Percentiles rank a stretch among this genome's conserved stretches.
Evolutionary conservation across 2,888 invertebrate species (phyloP).

Genomic region (Oxyteleia sp.): DNA sequence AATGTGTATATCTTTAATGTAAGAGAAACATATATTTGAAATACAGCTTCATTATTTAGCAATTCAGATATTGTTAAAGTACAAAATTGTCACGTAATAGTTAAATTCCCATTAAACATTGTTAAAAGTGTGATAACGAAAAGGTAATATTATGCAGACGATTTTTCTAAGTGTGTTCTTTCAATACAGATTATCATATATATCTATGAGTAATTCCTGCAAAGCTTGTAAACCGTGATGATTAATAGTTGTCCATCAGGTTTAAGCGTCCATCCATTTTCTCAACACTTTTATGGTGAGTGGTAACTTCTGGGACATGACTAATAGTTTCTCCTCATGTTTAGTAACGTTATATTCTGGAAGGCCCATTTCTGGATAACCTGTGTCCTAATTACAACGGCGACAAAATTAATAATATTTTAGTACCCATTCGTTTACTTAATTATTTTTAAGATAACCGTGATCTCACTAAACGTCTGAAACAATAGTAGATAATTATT

Average conservation of each 20-base stretch:
- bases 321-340: slow-evolving; percentile 8
- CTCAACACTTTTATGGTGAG: slow-evolving; percentile 14
- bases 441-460: slow-evolving; percentile 15
- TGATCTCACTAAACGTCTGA: background rate
- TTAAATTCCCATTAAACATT: background rate
- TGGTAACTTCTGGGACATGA: slow-evolving; percentile 1
- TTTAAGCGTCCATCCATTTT: slow-evolving; percentile 5
- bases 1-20: no score
- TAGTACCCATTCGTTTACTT: background rate
- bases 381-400: slow-evolving; percentile 2
- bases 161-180: background rate
- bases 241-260: slow-evolving; percentile 8
- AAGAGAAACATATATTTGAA: no score
- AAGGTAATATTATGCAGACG: background rate
- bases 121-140: background rate
- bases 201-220: background rate
- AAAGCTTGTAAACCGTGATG: slow-evolving; percentile 9
- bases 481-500: slow-evolving; percentile 12
- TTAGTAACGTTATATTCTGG: slow-evolving; percentile 16
- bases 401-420: background rate
- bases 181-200: background rate
- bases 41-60: no score
- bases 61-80: no score
- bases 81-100: background rate
- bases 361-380: slow-evolving; percentile 1